Evolutionary conservation across 2,797 vertebrate species (phyloP).

Genomic region (Thalassophryne amazonica): DNA sequence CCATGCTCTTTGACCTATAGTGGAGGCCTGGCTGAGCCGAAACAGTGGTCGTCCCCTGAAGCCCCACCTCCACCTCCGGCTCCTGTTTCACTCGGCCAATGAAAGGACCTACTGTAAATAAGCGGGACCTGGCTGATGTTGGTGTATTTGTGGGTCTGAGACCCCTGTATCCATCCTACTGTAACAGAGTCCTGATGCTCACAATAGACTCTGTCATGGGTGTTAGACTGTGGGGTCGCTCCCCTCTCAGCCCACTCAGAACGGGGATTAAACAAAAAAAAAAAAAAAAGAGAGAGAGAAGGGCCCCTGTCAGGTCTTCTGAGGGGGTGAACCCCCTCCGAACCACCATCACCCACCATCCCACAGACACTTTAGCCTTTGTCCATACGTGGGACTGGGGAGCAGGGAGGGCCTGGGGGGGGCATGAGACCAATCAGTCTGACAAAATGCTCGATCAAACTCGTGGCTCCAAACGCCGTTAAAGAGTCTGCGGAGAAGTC

Average conservation of each 20-base stretch:
- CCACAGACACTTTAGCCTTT: conserved; percentile 78
- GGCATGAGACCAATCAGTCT: conserved; percentile 60
- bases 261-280: conserved; percentile 61
- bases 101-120: conserved; percentile 91
- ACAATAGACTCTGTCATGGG: conserved; percentile 80
- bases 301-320: conserved; percentile 69
- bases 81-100: conserved; percentile 81
- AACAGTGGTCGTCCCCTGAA: conserved; percentile 82
- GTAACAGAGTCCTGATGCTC: conserved; percentile 75
- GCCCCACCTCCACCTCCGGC: conserved; percentile 55
- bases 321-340: conserved; percentile 68
- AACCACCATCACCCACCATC: conserved; percentile 57
- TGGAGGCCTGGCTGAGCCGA: conserved; percentile 88
- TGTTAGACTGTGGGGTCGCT: conserved; percentile 58
- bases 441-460: conserved; percentile 63
- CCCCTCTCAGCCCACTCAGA: conserved; percentile 53
- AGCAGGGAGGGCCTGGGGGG: conserved; percentile 53
- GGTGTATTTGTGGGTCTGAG: conserved; percentile 66
- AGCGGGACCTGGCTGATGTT: conserved; percentile 78
- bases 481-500: conserved; percentile 28
- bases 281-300: conserved; percentile 33
- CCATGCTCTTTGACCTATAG: conserved; percentile 78
- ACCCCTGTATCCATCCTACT: conserved; percentile 79
- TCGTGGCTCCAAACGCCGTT: conserved; percentile 22
- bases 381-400: conserved; percentile 65